A percentile compares a stretch with the other conserved stretches of the same genome.
phyloP scores from a whole-genome alignment of 2,797 vertebrate species.

The Lerista edwardsae region DNA sequence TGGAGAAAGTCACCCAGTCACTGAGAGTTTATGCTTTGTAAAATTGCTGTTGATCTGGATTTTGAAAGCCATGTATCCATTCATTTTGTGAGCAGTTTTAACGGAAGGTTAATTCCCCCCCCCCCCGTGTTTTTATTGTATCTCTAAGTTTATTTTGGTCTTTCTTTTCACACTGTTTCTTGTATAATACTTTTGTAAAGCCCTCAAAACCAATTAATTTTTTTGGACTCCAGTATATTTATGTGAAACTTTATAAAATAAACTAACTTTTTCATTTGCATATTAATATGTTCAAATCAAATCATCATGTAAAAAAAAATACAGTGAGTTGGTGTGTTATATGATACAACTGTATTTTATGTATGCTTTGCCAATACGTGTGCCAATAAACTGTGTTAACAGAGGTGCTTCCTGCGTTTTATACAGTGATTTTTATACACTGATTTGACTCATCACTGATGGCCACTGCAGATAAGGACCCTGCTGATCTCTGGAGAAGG shows the following conservation, averaged over 20 bases:
- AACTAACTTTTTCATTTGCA: slow-evolving; percentile 91
- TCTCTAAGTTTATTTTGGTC: slow-evolving; percentile 79
- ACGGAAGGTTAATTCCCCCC: slow-evolving; percentile 78
- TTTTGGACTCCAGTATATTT: slow-evolving; percentile 87
- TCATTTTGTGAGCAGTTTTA: slow-evolving; percentile 89
- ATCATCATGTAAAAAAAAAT: slow-evolving; percentile 90
- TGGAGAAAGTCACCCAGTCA: slow-evolving; percentile 73
- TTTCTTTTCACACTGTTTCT: slow-evolving; percentile 83
- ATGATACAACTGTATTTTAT: slow-evolving; percentile 97
- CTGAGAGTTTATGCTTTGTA: slow-evolving; percentile 78
- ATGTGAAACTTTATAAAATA: slow-evolving; percentile 96
- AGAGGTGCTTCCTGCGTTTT: slow-evolving; percentile 60
- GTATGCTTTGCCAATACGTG: slow-evolving; percentile 99
- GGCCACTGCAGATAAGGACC: no score
- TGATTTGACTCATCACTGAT: no score
- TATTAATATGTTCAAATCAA: slow-evolving; percentile 91
- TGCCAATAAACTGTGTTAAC: slow-evolving; percentile 99
- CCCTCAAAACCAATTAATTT: slow-evolving; percentile 73
- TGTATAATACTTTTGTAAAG: slow-evolving; percentile 90
- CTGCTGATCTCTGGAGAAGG: no score
- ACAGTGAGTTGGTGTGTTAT: slow-evolving; percentile 95
- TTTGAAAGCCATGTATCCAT: slow-evolving; percentile 87
- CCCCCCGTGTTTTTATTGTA: slow-evolving; percentile 82
- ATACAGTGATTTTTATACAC: no score
- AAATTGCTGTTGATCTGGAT: slow-evolving; percentile 82